Evolutionary conservation across 37 sponge, comb jelly and placozoan genomes (phyloP), one percentile per base, ranked within the genome.

Genomic region (Bolinopsis microptera): DNA sequence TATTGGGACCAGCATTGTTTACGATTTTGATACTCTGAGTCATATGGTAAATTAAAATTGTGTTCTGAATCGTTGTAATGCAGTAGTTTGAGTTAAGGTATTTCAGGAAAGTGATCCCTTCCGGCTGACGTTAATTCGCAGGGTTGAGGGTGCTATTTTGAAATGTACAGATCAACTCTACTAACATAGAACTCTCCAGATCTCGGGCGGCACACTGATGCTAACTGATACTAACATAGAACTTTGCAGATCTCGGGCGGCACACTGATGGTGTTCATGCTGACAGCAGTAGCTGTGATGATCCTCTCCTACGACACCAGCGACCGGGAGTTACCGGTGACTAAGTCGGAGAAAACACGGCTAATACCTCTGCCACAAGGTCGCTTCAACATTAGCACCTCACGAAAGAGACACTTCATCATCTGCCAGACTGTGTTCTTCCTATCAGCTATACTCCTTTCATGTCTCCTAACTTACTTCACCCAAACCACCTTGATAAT

Each of bases 191-290:
- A n/a, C n/a, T n/a, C n/a, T n/a, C n/a, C n/a, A n/a, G n/a, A n/a
- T n/a, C n/a, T n/a, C n/a, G n/a, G n/a, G n/a, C n/a, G n/a, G n/a
- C n/a, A n/a, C n/a, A n/a, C n/a, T n/a, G n/a, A n/a, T n/a, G n/a
- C n/a, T n/a, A n/a, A n/a, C n/a, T n/a, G n/a, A n/a, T n/a, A n/a
- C n/a, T n/a, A n/a, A n/a, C n/a, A n/a, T n/a, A n/a, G n/a, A n/a
- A n/a, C n/a, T n/a, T 72, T 72, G 16, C 75, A 72, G 75, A 72
- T 72, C 26, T 72, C 75, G 28, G 75, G 75, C 8, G 75, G 75
- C 28, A 72, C 75, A 25, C 75, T 72, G n/a, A 5, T 25, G n/a
- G 75, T 72, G 75, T 72, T 72, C 28, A 25, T 72, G 25, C 27
- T 72, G 75, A 72, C 75, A 72, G 75, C 75, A 5, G 28, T 72